phyloP scores from a whole-genome alignment of 30 jellyfish, hydroid and myxozoan genomes.

The Aurelia sp. region DNA sequence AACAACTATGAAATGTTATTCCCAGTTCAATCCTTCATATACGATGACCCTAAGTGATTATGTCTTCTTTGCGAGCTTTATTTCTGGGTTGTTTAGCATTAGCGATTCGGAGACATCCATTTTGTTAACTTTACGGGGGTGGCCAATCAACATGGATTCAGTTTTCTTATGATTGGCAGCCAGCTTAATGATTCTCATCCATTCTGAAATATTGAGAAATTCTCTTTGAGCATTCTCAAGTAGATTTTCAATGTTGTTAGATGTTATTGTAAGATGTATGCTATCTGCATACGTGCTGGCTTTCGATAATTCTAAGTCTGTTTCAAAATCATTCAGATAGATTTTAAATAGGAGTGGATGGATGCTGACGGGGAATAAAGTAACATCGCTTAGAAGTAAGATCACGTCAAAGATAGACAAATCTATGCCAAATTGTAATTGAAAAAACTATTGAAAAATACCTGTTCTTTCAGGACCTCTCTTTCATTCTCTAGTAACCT shows the following conservation, averaged over 20 bases:
- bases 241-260: not conserved
- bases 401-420: no score
- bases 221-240: slow-evolving; percentile 27
- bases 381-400: no score
- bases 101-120: slow-evolving; percentile 7
- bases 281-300: slow-evolving; percentile 55
- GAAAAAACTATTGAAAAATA: not conserved
- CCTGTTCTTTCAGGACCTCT: slow-evolving; percentile 68
- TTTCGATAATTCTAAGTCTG: not conserved
- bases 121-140: not conserved
- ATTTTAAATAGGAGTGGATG: slow-evolving; percentile 35
- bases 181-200: no score
- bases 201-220: slow-evolving; percentile 1
- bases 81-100: not conserved
- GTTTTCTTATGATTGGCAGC: no score
- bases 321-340: slow-evolving; percentile 31
- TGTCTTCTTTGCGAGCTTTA: no score
- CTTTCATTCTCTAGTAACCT: slow-evolving; percentile 67
- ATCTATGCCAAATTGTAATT: no score
- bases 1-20: not conserved
- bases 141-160: no score
- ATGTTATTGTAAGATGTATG: slow-evolving; percentile 38
- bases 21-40: slow-evolving; percentile 27
- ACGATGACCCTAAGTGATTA: not conserved
- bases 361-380: no score